phyloP scores from a whole-genome alignment of 2,797 vertebrate genomes.

The Holocentrus rufus region DNA sequence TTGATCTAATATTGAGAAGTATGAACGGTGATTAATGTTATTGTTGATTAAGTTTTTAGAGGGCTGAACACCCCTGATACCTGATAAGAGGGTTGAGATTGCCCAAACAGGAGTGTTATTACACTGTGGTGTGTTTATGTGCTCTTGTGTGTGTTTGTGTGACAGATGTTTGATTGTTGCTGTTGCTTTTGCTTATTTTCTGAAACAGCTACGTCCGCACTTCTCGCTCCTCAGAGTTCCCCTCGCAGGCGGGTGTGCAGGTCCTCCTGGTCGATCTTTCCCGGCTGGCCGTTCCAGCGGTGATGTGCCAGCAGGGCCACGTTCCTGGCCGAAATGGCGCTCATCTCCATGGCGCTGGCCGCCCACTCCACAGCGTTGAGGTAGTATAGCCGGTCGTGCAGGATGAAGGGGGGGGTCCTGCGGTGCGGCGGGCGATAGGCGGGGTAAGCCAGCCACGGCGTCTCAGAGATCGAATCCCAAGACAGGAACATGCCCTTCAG shows the following conservation, averaged over 20 bases:
- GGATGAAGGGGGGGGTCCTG: slow-evolving; percentile 84
- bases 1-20: not conserved
- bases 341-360: slow-evolving; percentile 94
- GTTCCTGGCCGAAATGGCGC: slow-evolving; percentile 88
- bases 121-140: slow-evolving; percentile 8
- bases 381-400: slow-evolving; percentile 89
- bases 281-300: slow-evolving; percentile 83
- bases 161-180: slow-evolving; percentile 1
- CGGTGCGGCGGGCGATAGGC: slow-evolving; percentile 82
- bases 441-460: slow-evolving; percentile 90
- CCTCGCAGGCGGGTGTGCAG: slow-evolving; percentile 88
- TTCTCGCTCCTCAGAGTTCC: slow-evolving; percentile 83
- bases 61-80: slow-evolving; percentile 6
- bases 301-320: slow-evolving; percentile 89
- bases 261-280: slow-evolving; percentile 89
- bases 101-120: slow-evolving; percentile 18
- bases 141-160: not conserved
- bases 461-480: slow-evolving; percentile 80
- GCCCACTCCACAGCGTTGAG: slow-evolving; percentile 88
- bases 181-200: not conserved
- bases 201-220: not conserved
- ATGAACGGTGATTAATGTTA: slow-evolving; percentile 1
- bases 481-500: slow-evolving; percentile 86
- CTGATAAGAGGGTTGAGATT: slow-evolving; percentile 22
- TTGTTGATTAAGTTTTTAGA: not conserved